Base-by-base conservation (phyloP, 2,113 vertebrate genomes). In the Herpetotheres cachinnans region DNA sequence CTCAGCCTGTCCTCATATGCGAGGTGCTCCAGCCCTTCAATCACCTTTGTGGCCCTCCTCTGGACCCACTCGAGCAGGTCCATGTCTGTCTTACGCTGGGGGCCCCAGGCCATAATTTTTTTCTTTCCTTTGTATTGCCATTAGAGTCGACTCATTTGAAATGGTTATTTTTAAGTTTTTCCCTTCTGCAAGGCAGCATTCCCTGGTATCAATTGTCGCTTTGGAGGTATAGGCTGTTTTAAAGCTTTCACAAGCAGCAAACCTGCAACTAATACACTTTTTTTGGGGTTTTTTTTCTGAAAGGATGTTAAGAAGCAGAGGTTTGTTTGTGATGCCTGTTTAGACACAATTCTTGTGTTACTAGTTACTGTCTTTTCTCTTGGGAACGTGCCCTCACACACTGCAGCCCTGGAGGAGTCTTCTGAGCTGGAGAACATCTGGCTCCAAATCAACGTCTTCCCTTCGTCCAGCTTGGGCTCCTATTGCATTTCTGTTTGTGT, bases 121-220 rank as follows among this genome's bases (percentile, higher is more conserved):
- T 70, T 67, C 54, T 42, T 38, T 15, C 25, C 25, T 26, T 47
- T 54, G 8, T 29, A 25, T 79, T 85, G 11, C 22, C 13, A 27
- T 27, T 72, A 34, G 26, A 34, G 18, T 8, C 52, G 58, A 59
- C 32, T 72, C 14, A 50, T n/a, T 71, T n/a, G 47, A 62, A 82
- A 62, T 0, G 1, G 13, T 32, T 62, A 54, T 55, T 67, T 69
- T 47, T 22, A 55, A 70, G 20, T 22, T 27, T 38, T 63, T 42
- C 12, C 29, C 17, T 65, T 63, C 66, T 50, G 21, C 21, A 44
- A 36, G 44, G 65, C 73, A 65, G 50, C 27, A 13, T 36, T 90
- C n/a, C 42, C n/a, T 32, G 10, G 25, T 54, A 40, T 42, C 1
- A 1, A 3, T 9, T 56, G 38, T 38, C 0, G 0, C 56, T 71